Evolutionary conservation across 92 coral and sea anemone species (phyloP).

Genomic region (Heteractis magnifica): DNA sequence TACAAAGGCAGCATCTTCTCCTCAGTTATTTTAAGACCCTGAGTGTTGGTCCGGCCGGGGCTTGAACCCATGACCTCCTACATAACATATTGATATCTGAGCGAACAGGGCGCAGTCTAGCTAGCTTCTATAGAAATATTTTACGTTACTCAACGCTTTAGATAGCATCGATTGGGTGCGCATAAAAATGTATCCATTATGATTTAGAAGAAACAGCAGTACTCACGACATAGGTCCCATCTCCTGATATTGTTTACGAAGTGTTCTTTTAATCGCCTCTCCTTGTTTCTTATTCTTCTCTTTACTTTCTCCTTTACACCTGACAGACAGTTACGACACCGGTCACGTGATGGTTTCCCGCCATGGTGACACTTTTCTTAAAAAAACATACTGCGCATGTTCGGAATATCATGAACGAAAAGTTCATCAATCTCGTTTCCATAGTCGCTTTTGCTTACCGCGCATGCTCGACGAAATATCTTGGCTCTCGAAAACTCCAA

Average conservation of each 20-base stretch:
- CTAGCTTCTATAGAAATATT: not conserved
- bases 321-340: not conserved
- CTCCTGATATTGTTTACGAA: constrained; percentile 55
- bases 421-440: too few relatives aligned
- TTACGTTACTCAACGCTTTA: not conserved
- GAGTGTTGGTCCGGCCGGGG: too few relatives aligned
- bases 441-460: too few relatives aligned
- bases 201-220: not conserved
- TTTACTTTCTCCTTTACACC: constrained; percentile 26
- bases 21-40: too few relatives aligned
- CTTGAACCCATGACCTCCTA: too few relatives aligned
- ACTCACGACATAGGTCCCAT: constrained; percentile 84
- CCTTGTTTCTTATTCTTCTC: constrained; percentile 29
- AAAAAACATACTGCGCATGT: too few relatives aligned
- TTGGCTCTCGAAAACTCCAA: too few relatives aligned
- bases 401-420: too few relatives aligned
- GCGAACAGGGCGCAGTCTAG: not conserved
- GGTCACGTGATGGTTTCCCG: not conserved
- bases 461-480: too few relatives aligned
- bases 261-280: constrained; percentile 40
- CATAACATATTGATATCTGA: not conserved
- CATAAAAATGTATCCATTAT: too few relatives aligned
- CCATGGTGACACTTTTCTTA: not conserved
- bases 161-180: not conserved
- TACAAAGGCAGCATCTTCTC: too few relatives aligned